These are phyloP conservation scores for Heliothis virescens DNA, from an alignment of 1,140 invertebrate species.

Conservation along the genomic window DNA sequence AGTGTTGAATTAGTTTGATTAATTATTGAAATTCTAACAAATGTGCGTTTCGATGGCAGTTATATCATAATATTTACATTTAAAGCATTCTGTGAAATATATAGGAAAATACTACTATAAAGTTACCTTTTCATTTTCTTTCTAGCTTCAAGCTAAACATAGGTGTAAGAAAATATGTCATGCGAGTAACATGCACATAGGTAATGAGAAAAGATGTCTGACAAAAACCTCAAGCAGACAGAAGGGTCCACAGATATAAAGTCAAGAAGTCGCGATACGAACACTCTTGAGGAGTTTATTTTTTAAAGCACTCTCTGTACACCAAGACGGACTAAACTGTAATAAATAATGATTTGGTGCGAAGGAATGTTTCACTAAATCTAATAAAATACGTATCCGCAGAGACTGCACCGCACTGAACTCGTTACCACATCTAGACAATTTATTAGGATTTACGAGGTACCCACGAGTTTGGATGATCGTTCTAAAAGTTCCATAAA, in stretches of 20 bases:
- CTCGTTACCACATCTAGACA: slow-evolving; percentile 85
- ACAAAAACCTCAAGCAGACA: too few species aligned
- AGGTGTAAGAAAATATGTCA: neutral
- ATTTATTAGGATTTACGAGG: slow-evolving; percentile 83
- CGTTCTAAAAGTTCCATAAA: slow-evolving; percentile 44
- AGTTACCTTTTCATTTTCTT: too few species aligned
- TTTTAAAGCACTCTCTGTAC: slow-evolving; percentile 18
- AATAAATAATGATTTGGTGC: slow-evolving; percentile 84
- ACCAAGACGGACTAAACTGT: slow-evolving; percentile 31
- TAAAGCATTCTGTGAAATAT: too few species aligned
- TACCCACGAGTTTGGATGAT: slow-evolving; percentile 37
- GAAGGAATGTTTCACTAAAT: slow-evolving; percentile 85
- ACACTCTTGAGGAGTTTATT: neutral
- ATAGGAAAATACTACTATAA: too few species aligned
- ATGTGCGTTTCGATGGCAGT: neutral
- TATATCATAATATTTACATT: neutral
- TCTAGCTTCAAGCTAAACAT: too few species aligned
- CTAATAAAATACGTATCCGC: slow-evolving; percentile 86
- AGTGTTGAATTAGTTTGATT: slow-evolving; percentile 2
- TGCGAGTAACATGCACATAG: neutral
- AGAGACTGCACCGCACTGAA: slow-evolving; percentile 83
- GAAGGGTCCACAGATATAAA: too few species aligned
- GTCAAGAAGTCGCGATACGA: too few species aligned
- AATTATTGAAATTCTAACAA: slow-evolving; percentile 1
- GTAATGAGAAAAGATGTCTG: too few species aligned